A percentile compares a stretch with the other conserved stretches of the same genome.
phyloP scores from a whole-genome alignment of 2,888 invertebrate genomes.

The Mimachlamys varia region DNA sequence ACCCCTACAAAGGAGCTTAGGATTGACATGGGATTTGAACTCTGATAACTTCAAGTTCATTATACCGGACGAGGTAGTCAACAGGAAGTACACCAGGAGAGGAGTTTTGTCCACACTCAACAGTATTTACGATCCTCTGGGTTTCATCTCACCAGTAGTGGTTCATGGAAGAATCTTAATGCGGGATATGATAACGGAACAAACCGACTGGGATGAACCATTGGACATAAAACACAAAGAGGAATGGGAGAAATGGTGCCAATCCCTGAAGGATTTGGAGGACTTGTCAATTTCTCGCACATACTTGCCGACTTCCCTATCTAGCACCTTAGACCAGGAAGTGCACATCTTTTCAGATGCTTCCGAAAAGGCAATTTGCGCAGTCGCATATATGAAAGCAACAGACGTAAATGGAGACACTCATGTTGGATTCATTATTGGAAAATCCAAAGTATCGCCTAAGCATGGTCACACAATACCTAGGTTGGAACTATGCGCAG shows the following conservation, averaged over 20 bases:
- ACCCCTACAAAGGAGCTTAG: conserved; percentile 53
- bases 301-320: conserved; percentile 36
- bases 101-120: conserved; percentile 52
- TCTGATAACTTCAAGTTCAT: conserved; percentile 46
- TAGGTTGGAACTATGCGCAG: conserved; percentile 53
- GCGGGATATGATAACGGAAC: conserved; percentile 40
- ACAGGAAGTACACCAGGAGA: conserved; percentile 49
- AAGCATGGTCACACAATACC: conserved; percentile 42
- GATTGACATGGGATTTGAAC: conserved; percentile 51
- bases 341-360: conserved; percentile 52
- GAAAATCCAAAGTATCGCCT: conserved; percentile 45
- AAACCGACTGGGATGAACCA: conserved; percentile 51
- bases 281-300: conserved; percentile 42
- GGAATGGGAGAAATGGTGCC: conserved; percentile 48
- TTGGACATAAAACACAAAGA: conserved; percentile 37
- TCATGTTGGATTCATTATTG: conserved; percentile 40
- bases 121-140: conserved; percentile 53
- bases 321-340: background rate
- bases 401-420: background rate
- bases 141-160: conserved; percentile 52
- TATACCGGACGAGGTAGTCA: conserved; percentile 20
- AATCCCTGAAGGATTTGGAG: conserved; percentile 43
- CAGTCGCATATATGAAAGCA: conserved; percentile 43
- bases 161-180: conserved; percentile 51
- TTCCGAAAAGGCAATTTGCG: conserved; percentile 53